A percentile compares a stretch with the other conserved stretches of the same genome.
phyloP scores from a whole-genome alignment of 2,797 vertebrate species.

The Phataginus tricuspis region DNA sequence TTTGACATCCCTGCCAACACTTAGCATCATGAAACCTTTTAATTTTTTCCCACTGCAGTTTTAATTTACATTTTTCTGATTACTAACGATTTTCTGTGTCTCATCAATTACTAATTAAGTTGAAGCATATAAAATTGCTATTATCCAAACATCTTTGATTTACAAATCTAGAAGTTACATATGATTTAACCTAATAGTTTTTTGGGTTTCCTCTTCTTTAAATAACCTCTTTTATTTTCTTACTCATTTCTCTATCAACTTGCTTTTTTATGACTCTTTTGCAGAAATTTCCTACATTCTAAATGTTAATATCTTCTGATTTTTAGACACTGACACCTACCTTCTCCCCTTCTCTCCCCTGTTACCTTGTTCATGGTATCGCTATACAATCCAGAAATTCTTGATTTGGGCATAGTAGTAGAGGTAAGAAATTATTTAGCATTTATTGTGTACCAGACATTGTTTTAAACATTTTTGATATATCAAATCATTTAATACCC shows the following conservation, averaged over 20 bases:
- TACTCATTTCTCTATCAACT: not conserved
- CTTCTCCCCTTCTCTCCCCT: not conserved
- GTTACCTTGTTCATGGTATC: not conserved
- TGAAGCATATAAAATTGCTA: not conserved
- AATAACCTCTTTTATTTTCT: not conserved
- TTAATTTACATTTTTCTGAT: too few species aligned
- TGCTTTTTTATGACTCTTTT: not conserved
- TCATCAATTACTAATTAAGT: not conserved
- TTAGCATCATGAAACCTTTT: not conserved
- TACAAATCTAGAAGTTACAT: not conserved
- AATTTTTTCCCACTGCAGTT: not conserved
- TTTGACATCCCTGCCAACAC: not conserved
- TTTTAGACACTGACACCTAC: not conserved
- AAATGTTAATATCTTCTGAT: not conserved
- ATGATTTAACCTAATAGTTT: not conserved
- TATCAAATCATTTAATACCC: not conserved
- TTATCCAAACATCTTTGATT: not conserved
- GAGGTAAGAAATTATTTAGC: not conserved
- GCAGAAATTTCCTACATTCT: not conserved
- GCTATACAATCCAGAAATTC: not conserved
- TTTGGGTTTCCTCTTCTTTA: not conserved
- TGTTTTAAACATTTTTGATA: not conserved
- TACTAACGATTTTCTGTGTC: not conserved
- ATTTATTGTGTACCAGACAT: not conserved
- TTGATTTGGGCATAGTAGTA: not conserved